phyloP scores from a whole-genome alignment of 1,140 invertebrate genomes.

The Archivesica marissinica region DNA sequence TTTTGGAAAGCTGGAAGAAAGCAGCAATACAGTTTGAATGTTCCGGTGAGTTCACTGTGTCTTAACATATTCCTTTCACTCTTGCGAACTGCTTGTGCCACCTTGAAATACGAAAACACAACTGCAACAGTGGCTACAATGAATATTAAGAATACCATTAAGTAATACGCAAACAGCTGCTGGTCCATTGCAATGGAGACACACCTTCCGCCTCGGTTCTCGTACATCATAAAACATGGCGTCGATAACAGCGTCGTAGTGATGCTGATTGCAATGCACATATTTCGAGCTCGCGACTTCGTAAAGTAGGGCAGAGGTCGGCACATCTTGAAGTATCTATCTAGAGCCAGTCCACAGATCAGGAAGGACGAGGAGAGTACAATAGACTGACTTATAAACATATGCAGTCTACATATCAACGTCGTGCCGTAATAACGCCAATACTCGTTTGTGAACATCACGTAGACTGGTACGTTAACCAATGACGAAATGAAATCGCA shows the following conservation, averaged over 20 bases:
- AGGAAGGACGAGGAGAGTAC: constrained; percentile 44
- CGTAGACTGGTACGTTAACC: constrained; percentile 41
- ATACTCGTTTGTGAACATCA: constrained; percentile 26
- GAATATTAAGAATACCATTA: constrained; percentile 27
- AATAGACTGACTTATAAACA: constrained; percentile 44
- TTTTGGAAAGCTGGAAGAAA: background rate
- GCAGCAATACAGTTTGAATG: background rate
- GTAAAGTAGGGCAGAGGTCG: background rate
- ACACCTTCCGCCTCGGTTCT: constrained; percentile 22
- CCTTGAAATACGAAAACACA: constrained; percentile 26
- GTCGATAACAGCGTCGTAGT: background rate
- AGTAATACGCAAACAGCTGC: constrained; percentile 6
- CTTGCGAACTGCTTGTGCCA: background rate
- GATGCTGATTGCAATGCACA: background rate
- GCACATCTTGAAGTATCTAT: constrained; percentile 47
- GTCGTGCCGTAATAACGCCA: constrained; percentile 23
- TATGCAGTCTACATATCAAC: constrained; percentile 20
- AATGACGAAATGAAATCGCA: constrained; percentile 43
- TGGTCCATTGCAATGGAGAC: background rate
- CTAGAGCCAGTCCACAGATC: constrained; percentile 47
- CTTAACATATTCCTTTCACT: constrained; percentile 16
- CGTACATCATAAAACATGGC: constrained; percentile 33
- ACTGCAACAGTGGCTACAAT: background rate
- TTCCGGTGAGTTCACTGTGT: background rate
- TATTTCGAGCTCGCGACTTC: constrained; percentile 11